These are phyloP conservation scores for Chloroclysta siterata DNA, from an alignment of 2,888 invertebrate species.

Conservation along the genomic window DNA sequence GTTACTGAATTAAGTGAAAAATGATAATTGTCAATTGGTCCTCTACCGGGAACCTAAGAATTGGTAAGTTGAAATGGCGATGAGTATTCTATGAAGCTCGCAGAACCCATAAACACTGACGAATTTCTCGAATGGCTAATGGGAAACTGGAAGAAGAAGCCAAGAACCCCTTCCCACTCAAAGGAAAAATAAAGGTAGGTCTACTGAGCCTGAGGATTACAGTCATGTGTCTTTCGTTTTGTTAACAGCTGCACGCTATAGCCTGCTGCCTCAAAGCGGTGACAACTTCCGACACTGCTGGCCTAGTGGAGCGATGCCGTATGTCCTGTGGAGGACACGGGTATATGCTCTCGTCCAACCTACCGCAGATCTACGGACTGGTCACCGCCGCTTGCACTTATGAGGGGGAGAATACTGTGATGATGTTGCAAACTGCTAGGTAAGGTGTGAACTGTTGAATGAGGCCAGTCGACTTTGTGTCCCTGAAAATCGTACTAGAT, in stretches of 20 bases:
- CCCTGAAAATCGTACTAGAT: too few relatives aligned
- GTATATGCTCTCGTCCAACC: slow-evolving; percentile 93
- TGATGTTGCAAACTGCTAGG: slow-evolving; percentile 95
- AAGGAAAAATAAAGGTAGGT: background rate
- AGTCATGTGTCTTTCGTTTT: too few relatives aligned
- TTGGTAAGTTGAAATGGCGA: too few relatives aligned
- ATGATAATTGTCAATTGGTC: too few relatives aligned
- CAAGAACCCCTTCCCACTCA: too few relatives aligned
- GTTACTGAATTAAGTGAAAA: too few relatives aligned
- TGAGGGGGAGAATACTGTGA: slow-evolving; percentile 98
- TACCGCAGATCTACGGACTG: slow-evolving; percentile 93
- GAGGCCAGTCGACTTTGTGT: too few relatives aligned
- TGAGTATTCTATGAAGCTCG: too few relatives aligned
- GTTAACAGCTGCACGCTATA: slow-evolving; percentile 91
- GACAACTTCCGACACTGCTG: slow-evolving; percentile 88
- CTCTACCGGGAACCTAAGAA: too few relatives aligned
- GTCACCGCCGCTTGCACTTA: slow-evolving; percentile 96
- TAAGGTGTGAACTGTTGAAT: slow-evolving; percentile 49
- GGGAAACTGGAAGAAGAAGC: too few relatives aligned
- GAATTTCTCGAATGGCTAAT: too few relatives aligned
- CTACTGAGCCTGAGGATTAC: background rate
- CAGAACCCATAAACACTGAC: too few relatives aligned
- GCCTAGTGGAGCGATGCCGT: slow-evolving; percentile 92
- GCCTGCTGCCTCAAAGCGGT: slow-evolving; percentile 96
- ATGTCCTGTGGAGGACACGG: slow-evolving; percentile 98